phyloP scores from a whole-genome alignment of 92 coral and sea anemone species.

The Meandrina meandrites region DNA sequence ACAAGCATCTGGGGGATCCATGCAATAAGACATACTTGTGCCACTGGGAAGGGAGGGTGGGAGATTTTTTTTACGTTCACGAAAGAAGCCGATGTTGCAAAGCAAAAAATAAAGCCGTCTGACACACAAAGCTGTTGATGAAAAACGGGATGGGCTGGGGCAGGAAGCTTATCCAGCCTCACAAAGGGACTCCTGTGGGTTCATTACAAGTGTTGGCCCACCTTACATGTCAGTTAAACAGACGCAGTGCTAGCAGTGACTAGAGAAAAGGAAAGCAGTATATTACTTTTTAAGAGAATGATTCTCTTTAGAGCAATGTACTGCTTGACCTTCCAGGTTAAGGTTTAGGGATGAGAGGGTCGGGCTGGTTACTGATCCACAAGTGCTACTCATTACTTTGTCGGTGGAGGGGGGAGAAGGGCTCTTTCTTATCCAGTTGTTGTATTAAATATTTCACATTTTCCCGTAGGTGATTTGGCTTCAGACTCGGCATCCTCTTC shows the following conservation, averaged over 20 bases:
- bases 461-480: conserved; percentile 64
- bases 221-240: background rate
- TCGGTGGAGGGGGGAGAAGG: background rate
- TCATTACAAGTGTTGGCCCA: background rate
- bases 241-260: background rate
- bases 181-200: background rate
- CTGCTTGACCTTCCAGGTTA: background rate
- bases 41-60: background rate
- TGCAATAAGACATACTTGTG: background rate
- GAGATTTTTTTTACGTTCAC: background rate
- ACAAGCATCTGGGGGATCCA: background rate
- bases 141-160: too few relatives aligned
- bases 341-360: background rate
- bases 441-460: background rate
- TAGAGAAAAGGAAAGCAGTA: background rate
- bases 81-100: too few relatives aligned
- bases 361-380: background rate
- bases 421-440: background rate
- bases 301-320: too few relatives aligned
- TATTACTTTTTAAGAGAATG: too few relatives aligned
- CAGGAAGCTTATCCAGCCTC: too few relatives aligned
- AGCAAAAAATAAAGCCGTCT: too few relatives aligned
- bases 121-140: too few relatives aligned
- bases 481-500: conserved; percentile 77
- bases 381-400: background rate